A percentile compares a stretch with the other conserved stretches of the same genome.
Evolutionary conservation across 1,140 invertebrate species (phyloP).

Genomic region (Aphis gossypii): DNA sequence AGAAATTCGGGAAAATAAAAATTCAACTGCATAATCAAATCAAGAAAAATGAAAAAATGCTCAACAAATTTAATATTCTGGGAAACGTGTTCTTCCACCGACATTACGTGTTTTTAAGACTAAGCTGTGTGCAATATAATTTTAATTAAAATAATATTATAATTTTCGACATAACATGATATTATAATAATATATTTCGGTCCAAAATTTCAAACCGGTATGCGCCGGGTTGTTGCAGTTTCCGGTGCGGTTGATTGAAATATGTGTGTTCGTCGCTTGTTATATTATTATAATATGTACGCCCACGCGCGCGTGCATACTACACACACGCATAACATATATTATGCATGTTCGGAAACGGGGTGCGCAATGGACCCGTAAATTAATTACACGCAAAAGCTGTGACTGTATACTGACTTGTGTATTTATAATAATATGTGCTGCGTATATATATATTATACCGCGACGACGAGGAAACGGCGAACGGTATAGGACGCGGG

Average conservation of each 20-base stretch:
- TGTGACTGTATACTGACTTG: background rate
- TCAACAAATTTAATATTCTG: too few relatives aligned
- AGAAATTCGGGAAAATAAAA: too few relatives aligned
- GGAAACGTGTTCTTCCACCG: background rate
- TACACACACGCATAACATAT: background rate
- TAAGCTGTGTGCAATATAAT: too few relatives aligned
- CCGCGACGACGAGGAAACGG: background rate
- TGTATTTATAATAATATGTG: conserved; percentile 1
- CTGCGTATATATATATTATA: too few relatives aligned
- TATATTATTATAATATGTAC: too few relatives aligned
- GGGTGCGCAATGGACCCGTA: conserved; percentile 51
- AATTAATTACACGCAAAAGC: conserved; percentile 46
- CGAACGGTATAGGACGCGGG: background rate
- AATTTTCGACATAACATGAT: background rate
- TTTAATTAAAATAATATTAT: background rate
- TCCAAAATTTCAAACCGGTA: background rate
- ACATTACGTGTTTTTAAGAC: background rate
- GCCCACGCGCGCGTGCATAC: background rate
- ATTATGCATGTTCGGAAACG: conserved; percentile 28
- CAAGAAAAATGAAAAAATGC: too few relatives aligned
- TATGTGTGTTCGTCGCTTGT: background rate
- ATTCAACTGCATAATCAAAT: too few relatives aligned
- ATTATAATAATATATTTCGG: too few relatives aligned
- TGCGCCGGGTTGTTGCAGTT: background rate
- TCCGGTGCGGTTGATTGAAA: conserved; percentile 36